Conservation (phyloP, 1,140 invertebrate species). For the Pseudoatta argentina region DNA sequence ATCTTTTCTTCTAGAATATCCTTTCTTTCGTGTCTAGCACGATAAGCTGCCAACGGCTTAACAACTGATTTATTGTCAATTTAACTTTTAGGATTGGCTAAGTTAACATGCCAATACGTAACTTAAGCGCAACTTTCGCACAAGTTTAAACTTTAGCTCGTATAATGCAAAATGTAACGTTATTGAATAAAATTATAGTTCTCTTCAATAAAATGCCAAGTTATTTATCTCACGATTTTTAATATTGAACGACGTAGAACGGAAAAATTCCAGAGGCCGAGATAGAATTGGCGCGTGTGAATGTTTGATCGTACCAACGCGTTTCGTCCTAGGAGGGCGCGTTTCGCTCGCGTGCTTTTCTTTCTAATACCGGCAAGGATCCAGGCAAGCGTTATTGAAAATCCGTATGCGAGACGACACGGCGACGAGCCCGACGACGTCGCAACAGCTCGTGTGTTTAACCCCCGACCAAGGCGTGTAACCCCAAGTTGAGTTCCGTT, state of each 20-base stretch:
- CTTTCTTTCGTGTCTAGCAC: constrained; percentile 26
- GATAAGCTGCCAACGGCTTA: constrained; percentile 30
- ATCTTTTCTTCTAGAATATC: constrained; percentile 26
- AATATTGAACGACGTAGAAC: constrained; percentile 27
- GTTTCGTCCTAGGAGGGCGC: constrained; percentile 1
- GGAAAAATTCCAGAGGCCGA: constrained; percentile 13
- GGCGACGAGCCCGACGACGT: constrained; percentile 24
- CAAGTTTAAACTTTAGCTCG: neutral
- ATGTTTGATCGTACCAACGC: constrained; percentile 13
- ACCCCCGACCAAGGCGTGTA: constrained; percentile 67
- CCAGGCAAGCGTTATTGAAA: constrained; percentile 68
- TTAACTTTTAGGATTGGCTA: constrained; percentile 62
- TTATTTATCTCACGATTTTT: constrained; percentile 44
- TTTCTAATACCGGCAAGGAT: constrained; percentile 39
- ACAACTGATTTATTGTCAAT: constrained; percentile 59
- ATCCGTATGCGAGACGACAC: constrained; percentile 54
- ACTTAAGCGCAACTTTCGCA: constrained; percentile 21
- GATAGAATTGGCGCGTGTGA: constrained; percentile 31
- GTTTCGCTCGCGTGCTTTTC: constrained; percentile 56
- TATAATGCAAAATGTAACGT: neutral
- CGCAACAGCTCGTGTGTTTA: constrained; percentile 63
- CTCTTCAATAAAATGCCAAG: neutral
- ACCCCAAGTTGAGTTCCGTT: constrained; percentile 51
- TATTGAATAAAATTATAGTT: neutral
- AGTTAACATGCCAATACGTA: constrained; percentile 19